Evolutionary conservation across 2,888 invertebrate genomes (phyloP), one percentile per base, ranked within the genome.

Genomic region (Dynastes hyllus): DNA sequence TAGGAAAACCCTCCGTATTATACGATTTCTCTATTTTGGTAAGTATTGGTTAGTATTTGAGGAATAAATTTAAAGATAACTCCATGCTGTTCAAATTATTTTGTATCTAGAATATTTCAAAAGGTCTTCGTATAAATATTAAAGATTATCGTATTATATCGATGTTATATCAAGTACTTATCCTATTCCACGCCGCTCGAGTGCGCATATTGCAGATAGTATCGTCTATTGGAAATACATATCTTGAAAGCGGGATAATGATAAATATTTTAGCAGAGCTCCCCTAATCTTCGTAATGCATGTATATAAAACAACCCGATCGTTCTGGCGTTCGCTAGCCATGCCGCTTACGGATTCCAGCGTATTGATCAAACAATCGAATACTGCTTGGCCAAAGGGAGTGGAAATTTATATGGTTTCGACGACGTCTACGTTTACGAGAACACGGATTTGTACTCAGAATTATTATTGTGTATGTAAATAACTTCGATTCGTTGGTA

Each of bases 361-460:
- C 32, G 40, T 66, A 66, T 66, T 66, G 66, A 66, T 66, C 66
- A 66, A 66, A 32, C 66, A 66, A 66, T 66, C 66, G 66, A 66
- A 66, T 40, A 27, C 63, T 29, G 32, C 66, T 16, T 66, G 40
- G 40, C 66, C 66, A 40, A 66, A 40, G 66, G 66, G 66, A 66
- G 40, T 66, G 40, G 66, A 66, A 40, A 66, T 40, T 66, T 66
- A 40, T 66, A 66, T 37, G 66, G 66, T 16, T 66, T 66, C 55
- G 16, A 6, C 45, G 40, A 40, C 40, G 66, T 66, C 66, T 66
- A 40, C 66, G 66, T 40, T 66, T 40, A n/a, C 40, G 40, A 37
- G 37, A 16, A 40, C 40, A 32, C 6, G 66, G 66, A 66, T 66
- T 66, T 66, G 40, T 66, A 66, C 32, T 40, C 66, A n/a, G 66